Evolutionary conservation across 1,140 invertebrate species (phyloP).

Genomic region (Nasonia longicornis): DNA sequence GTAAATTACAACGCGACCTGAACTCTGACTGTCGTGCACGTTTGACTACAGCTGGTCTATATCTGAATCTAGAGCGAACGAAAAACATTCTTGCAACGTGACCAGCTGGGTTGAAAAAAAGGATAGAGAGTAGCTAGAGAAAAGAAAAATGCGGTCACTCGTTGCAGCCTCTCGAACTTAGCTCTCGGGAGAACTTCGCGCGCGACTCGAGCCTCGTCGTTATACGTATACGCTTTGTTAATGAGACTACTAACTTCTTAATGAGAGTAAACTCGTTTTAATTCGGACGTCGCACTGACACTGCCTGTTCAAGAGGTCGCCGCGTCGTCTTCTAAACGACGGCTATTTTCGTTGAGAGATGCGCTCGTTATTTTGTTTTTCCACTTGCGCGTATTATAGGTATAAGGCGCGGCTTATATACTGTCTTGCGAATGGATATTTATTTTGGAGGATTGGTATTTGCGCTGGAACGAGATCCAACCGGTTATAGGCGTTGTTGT

Average conservation of each 20-base stretch:
- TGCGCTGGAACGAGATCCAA: neutral
- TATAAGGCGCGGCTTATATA: too few species aligned
- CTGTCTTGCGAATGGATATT: too few species aligned
- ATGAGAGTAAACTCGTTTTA: conserved; percentile 41
- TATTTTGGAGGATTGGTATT: neutral
- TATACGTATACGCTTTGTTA: neutral
- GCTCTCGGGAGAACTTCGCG: neutral
- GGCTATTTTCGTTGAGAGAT: neutral
- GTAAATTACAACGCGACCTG: neutral
- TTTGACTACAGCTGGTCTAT: neutral
- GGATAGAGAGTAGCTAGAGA: neutral
- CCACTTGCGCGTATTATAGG: too few species aligned
- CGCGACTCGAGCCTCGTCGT: neutral
- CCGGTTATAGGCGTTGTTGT: neutral
- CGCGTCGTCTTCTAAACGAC: neutral
- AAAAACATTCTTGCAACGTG: neutral
- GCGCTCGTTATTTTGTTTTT: too few species aligned
- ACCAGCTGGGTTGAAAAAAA: neutral
- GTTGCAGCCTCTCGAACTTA: neutral
- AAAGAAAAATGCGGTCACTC: conserved; percentile 27
- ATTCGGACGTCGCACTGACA: conserved; percentile 15
- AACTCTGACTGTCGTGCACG: too few species aligned
- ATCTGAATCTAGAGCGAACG: neutral
- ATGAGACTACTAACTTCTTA: conserved; percentile 15
- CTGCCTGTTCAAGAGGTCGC: conserved; percentile 2